These are phyloP conservation scores for Poecile atricapillus DNA, from an alignment of 2,113 vertebrate genomes.

Conservation along the genomic window DNA sequence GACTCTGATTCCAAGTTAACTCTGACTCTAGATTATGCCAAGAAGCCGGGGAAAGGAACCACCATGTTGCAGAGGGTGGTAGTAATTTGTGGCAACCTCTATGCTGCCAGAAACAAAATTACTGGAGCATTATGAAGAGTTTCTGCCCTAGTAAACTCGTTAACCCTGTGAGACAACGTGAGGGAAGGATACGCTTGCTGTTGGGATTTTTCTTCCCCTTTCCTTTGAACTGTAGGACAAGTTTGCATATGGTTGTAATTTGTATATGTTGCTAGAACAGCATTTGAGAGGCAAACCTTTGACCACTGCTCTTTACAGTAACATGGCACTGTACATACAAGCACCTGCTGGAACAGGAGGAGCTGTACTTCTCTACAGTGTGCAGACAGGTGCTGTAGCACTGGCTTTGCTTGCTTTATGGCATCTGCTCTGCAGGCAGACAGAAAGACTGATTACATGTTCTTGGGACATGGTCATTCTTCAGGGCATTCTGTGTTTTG, in stretches of 20 bases:
- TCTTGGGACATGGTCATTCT: neutral
- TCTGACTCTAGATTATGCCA: neutral
- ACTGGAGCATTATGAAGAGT: neutral
- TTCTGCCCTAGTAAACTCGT: neutral
- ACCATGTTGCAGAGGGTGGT: neutral
- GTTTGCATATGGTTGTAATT: neutral
- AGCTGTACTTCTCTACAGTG: neutral
- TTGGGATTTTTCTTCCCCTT: neutral
- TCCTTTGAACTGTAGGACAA: neutral
- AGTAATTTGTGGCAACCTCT: neutral
- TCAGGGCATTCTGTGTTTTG: neutral
- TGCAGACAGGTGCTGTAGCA: neutral
- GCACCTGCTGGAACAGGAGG: neutral
- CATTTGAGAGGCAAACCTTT: neutral
- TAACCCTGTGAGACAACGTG: neutral
- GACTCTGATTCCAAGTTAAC: neutral
- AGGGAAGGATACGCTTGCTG: neutral
- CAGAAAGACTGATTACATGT: neutral
- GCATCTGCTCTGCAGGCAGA: neutral
- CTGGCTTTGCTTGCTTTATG: neutral
- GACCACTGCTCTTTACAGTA: neutral
- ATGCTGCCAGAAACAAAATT: neutral
- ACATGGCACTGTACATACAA: fast-evolving
- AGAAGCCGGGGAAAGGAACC: neutral
- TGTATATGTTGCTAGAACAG: neutral